Percentiles rank a stretch among this genome's conserved stretches.
Evolutionary conservation across 2,797 vertebrate species (phyloP).

Genomic region (Trematomus bernacchii): DNA sequence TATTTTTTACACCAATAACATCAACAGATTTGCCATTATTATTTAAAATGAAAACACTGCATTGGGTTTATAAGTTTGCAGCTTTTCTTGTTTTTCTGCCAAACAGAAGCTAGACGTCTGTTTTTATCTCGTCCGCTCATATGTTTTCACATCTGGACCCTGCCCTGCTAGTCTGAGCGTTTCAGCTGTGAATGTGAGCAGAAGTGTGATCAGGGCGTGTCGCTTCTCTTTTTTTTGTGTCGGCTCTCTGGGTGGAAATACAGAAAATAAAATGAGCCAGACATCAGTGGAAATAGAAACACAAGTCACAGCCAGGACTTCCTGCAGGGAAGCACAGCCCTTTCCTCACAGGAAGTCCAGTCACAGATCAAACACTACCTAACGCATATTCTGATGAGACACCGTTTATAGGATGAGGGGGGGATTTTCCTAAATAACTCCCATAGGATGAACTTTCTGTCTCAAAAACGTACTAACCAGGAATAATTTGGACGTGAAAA

Average conservation of each 20-base stretch:
- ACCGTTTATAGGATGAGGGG: background rate
- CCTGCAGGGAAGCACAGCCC: slow-evolving; percentile 53
- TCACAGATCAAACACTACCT: slow-evolving; percentile 4
- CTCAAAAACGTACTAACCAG: too few relatives aligned
- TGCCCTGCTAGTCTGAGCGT: too few relatives aligned
- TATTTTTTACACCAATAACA: too few relatives aligned
- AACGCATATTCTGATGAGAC: background rate
- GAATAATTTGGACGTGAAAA: background rate
- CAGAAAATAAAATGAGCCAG: slow-evolving; percentile 18
- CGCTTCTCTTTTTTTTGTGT: too few relatives aligned
- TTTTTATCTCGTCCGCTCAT: background rate
- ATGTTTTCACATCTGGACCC: background rate
- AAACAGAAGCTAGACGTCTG: background rate
- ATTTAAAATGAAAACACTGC: too few relatives aligned
- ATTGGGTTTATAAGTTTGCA: too few relatives aligned
- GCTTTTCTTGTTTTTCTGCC: too few relatives aligned
- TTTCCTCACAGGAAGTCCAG: slow-evolving; percentile 26
- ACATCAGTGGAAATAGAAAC: slow-evolving; percentile 33
- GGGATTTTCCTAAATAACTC: slow-evolving; percentile 29
- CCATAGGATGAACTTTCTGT: background rate
- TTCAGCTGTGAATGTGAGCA: too few relatives aligned
- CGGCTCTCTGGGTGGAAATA: background rate
- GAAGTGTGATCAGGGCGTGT: too few relatives aligned
- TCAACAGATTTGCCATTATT: too few relatives aligned
- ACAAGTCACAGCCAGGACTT: slow-evolving; percentile 66